Conservation (phyloP, 2,113 vertebrate genomes). For the Polyodon spathula region DNA sequence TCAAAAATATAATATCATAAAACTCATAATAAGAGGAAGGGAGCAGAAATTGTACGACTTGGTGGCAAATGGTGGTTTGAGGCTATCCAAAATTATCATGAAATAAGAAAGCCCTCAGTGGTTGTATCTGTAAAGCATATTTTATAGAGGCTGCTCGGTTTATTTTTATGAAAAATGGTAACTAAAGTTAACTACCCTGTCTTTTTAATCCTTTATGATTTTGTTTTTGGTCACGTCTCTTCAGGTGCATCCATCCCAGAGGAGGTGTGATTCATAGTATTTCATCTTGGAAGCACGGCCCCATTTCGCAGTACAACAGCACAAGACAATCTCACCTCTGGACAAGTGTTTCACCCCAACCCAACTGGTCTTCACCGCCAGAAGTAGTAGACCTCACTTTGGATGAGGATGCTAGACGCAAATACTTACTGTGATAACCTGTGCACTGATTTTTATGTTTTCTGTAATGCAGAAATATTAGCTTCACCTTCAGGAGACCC, state of each 20-base stretch:
- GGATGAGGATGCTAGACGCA: constrained; percentile 84
- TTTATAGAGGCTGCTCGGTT: too few relatives aligned
- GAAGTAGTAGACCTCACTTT: constrained; percentile 95
- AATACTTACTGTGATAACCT: constrained; percentile 79
- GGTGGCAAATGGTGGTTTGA: too few relatives aligned
- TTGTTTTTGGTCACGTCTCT: constrained; percentile 12
- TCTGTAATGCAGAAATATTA: constrained; percentile 30
- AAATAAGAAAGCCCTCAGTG: too few relatives aligned
- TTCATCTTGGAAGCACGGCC: constrained; percentile 78
- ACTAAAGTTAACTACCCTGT: too few relatives aligned
- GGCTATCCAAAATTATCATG: too few relatives aligned
- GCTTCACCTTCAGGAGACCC: constrained; percentile 45
- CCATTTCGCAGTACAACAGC: constrained; percentile 58
- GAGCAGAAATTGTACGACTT: too few relatives aligned
- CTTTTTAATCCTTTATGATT: constrained; percentile 16
- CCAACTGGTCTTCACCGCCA: constrained; percentile 79
- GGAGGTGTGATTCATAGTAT: constrained; percentile 93
- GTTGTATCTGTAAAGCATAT: too few relatives aligned
- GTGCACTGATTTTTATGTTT: constrained; percentile 57
- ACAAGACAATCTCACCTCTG: constrained; percentile 67
- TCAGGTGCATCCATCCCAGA: constrained; percentile 76
- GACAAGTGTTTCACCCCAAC: constrained; percentile 76
- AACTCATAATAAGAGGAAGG: too few relatives aligned
- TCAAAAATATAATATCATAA: too few relatives aligned
- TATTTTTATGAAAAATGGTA: too few relatives aligned